phyloP scores from a whole-genome alignment of 2,113 vertebrate species.

The Psilopsiagon aymara region DNA sequence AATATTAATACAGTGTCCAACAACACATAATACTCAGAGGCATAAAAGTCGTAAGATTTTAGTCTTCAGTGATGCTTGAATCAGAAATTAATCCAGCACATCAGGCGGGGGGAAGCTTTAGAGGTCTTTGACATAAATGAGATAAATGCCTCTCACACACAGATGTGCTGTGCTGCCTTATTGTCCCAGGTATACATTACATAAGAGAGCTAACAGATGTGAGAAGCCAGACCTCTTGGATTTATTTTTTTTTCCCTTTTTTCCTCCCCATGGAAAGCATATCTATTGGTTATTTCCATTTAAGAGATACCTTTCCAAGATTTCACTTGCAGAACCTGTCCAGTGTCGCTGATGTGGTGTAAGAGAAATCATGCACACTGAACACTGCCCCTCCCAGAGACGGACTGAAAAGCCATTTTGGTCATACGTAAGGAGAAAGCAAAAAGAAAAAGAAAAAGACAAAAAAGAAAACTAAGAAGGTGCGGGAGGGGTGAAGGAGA shows the following conservation, averaged over 20 bases:
- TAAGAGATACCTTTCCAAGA: not conserved
- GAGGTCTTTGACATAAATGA: not conserved
- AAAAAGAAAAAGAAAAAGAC: too few relatives aligned
- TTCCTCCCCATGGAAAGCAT: not conserved
- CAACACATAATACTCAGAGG: not conserved
- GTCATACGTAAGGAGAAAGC: not conserved
- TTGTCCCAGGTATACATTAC: not conserved
- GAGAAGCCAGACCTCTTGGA: not conserved
- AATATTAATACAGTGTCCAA: not conserved
- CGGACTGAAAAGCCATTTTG: conserved; percentile 26
- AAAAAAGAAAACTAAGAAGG: rapidly evolving
- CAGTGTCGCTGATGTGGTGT: not conserved
- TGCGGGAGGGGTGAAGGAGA: not conserved
- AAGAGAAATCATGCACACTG: not conserved
- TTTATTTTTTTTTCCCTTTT: not conserved
- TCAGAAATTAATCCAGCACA: not conserved
- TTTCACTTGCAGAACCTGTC: not conserved
- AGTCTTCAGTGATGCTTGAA: not conserved
- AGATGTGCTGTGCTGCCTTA: not conserved
- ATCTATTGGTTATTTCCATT: not conserved
- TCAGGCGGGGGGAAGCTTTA: not conserved
- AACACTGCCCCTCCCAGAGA: not conserved
- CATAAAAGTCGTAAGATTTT: not conserved
- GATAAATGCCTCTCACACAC: not conserved
- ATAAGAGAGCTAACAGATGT: not conserved